A percentile compares a stretch with the other conserved stretches of the same genome.
phyloP scores from a whole-genome alignment of 2,113 vertebrate genomes.

The Coturnix japonica region DNA sequence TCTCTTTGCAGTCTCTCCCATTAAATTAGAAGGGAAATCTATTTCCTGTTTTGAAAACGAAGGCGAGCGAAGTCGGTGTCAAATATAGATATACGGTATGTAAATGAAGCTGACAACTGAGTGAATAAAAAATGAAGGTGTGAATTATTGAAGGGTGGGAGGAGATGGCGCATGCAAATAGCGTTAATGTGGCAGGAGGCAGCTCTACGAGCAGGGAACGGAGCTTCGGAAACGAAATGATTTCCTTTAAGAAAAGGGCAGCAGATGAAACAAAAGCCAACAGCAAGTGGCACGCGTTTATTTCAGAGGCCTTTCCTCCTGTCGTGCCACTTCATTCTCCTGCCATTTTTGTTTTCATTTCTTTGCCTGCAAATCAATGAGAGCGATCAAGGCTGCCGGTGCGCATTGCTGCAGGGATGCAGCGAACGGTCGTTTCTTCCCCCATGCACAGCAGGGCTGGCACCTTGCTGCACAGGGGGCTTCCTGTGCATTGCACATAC shows the following conservation, averaged over 20 bases:
- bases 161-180: slow-evolving; percentile 68
- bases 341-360: background rate
- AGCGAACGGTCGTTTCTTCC: background rate
- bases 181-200: slow-evolving; percentile 43
- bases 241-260: slow-evolving; percentile 53
- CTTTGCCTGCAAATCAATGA: background rate
- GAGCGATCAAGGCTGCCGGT: background rate
- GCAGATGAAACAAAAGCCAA: slow-evolving; percentile 41
- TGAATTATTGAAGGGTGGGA: slow-evolving; percentile 73
- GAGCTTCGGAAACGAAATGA: slow-evolving; percentile 32
- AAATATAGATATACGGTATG: slow-evolving; percentile 64
- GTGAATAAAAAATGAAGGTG: slow-evolving; percentile 66
- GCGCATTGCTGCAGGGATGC: background rate
- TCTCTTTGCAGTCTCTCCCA: background rate
- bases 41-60: background rate
- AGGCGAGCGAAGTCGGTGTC: background rate
- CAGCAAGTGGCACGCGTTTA: background rate
- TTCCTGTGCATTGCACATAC: background rate
- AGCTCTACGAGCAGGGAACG: slow-evolving; percentile 33
- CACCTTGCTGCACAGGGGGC: accelerated
- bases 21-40: slow-evolving; percentile 31
- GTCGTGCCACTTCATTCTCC: background rate
- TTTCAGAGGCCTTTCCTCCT: slow-evolving; percentile 30
- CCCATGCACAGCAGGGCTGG: background rate
- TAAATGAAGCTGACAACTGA: slow-evolving; percentile 64